These are phyloP conservation scores for Manduca sexta DNA, from an alignment of 1,140 invertebrate species.

Conservation along the genomic window DNA sequence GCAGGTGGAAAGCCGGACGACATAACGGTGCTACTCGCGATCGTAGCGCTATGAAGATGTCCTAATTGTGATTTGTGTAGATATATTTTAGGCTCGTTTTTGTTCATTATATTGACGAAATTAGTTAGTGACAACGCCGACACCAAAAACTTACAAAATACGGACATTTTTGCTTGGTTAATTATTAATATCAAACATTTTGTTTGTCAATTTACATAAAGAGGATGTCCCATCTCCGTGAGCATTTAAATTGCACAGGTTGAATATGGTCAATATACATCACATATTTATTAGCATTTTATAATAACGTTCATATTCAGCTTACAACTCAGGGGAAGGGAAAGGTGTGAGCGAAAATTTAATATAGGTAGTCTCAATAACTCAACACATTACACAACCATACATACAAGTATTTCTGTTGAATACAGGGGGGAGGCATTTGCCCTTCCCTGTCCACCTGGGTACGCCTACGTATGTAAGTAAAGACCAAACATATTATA, in stretches of 20 bases:
- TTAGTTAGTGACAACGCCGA: slow-evolving; percentile 46
- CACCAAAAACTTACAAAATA: slow-evolving; percentile 51
- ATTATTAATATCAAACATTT: slow-evolving; percentile 1
- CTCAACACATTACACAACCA: no score
- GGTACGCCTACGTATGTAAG: no score
- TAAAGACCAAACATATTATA: no score
- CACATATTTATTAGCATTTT: no score
- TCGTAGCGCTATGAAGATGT: slow-evolving; percentile 83
- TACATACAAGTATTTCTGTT: no score
- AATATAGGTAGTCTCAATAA: no score
- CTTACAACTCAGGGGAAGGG: no score
- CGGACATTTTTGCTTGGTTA: slow-evolving; percentile 17
- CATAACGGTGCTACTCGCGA: slow-evolving; percentile 95
- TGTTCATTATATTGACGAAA: slow-evolving; percentile 37
- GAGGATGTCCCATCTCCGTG: neutral
- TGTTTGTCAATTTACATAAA: neutral
- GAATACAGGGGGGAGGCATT: no score
- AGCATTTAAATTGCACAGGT: neutral
- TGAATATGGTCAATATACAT: no score
- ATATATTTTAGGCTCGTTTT: slow-evolving; percentile 37
- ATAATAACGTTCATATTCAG: no score
- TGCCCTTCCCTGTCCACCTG: no score
- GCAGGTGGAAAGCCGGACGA: slow-evolving; percentile 98
- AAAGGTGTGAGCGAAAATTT: no score
- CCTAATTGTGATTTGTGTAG: slow-evolving; percentile 41